Evolutionary conservation across 2,888 invertebrate species (phyloP), one percentile per base, ranked within the genome.

Genomic region (Rugalucina vietnamica): DNA sequence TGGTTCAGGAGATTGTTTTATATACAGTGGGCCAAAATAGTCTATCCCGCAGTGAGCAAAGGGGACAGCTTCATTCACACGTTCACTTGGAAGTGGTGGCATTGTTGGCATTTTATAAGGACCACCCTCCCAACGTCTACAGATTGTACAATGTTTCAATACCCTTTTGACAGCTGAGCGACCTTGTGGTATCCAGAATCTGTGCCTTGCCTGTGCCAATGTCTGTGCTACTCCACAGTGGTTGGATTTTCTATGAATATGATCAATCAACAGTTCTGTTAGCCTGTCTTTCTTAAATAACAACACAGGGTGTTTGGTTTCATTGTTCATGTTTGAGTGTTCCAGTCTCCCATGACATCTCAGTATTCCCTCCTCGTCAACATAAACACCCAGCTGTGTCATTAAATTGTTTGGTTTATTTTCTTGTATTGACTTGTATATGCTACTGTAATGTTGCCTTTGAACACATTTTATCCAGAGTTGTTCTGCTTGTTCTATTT

Each of bases 281-380:
- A 60, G 29, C 14, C 0, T 39, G 14, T 60, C 39, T 0, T 24
- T 12, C 43, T 39, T 32, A n/a, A 39, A 74, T 60, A 79, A 21
- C 37, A 79, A 32, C 12, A 79, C 27, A 1, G 73, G 79, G 39
- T 21, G n/a, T 65, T 49, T 79, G 5, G 73, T 74, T 29, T 69
- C 74, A 29, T 57, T 34, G 29, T 29, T 71, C 4, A 79, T 24
- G 32, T 32, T 49, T 21, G 74, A 54, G 34, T 79, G 2, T 73
- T 74, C 32, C 0, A 79, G 37, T 14, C 79, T 32, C n/a, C 79
- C 79, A 29, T 36, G 24, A 39, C 73, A 74, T 54, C 60, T 1
- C 10, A 79, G 12, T 21, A 73, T 18, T 24, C 60, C 73, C 1
- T 60, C 10, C 12, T 37, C 65, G 43, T 79, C 73, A 60, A 79